These are phyloP conservation scores for Cheilosia vulpina DNA, from an alignment of 2,888 invertebrate genomes.

Conservation along the genomic window DNA sequence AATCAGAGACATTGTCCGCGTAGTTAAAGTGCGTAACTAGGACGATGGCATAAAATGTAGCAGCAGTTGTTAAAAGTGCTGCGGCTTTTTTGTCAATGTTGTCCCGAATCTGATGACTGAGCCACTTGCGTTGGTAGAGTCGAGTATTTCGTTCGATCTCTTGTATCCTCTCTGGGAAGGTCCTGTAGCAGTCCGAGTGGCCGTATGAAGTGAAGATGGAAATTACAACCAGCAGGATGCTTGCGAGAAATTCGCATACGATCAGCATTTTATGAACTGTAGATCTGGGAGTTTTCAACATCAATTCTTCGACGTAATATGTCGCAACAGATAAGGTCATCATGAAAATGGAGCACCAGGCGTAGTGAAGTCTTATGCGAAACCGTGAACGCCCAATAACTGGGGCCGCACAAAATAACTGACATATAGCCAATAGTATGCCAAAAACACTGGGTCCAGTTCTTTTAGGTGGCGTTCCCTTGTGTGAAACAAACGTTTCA, in stretches of 20 bases:
- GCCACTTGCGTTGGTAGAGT: slow-evolving; percentile 14
- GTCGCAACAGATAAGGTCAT: not conserved
- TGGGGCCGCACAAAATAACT: slow-evolving; percentile 61
- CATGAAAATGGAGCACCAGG: slow-evolving; percentile 23
- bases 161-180: slow-evolving; percentile 29
- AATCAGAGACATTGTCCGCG: slow-evolving; percentile 8
- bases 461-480: not conserved
- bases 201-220: slow-evolving; percentile 54
- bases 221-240: slow-evolving; percentile 70
- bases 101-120: not conserved
- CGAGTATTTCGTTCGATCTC: slow-evolving; percentile 28
- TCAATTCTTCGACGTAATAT: not conserved
- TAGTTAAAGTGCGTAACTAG: slow-evolving; percentile 64
- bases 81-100: not conserved
- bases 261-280: slow-evolving; percentile 76
- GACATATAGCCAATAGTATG: slow-evolving; percentile 21
- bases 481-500: slow-evolving; percentile 1
- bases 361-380: slow-evolving; percentile 20
- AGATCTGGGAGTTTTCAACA: slow-evolving; percentile 31
- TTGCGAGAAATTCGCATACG: slow-evolving; percentile 76
- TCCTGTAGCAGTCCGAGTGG: slow-evolving; percentile 38
- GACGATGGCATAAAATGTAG: slow-evolving; percentile 1
- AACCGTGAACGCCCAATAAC: not conserved
- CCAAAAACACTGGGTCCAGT: slow-evolving; percentile 1
- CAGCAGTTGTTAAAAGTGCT: not conserved